These are phyloP conservation scores for Aphidoletes aphidimyza DNA, from an alignment of 2,888 invertebrate species.

Conservation along the genomic window DNA sequence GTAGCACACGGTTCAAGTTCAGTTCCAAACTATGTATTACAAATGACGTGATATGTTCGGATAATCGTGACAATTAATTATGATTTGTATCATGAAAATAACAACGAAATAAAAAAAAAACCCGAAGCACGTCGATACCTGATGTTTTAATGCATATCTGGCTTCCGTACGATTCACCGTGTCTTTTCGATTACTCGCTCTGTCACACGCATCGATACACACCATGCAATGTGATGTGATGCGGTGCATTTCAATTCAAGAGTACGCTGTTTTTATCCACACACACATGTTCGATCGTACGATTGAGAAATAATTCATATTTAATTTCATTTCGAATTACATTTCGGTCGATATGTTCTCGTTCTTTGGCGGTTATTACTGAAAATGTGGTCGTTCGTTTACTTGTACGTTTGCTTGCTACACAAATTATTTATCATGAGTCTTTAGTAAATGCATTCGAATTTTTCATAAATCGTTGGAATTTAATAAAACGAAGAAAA, in stretches of 20 bases:
- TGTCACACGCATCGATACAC: background rate
- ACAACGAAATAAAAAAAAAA: too few species aligned
- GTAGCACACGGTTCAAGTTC: slow-evolving; percentile 25
- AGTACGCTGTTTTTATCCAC: too few species aligned
- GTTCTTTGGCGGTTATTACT: background rate
- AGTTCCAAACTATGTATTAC: slow-evolving; percentile 29
- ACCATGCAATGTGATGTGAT: too few species aligned
- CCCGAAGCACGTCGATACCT: background rate
- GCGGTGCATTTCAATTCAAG: too few species aligned
- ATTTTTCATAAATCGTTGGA: background rate
- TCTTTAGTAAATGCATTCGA: background rate
- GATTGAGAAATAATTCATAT: background rate
- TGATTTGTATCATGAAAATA: slow-evolving; percentile 20
- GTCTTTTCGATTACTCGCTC: background rate
- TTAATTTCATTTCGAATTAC: background rate
- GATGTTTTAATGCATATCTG: background rate
- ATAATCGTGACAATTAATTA: slow-evolving; percentile 47
- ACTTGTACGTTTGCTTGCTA: background rate
- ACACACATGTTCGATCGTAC: too few species aligned
- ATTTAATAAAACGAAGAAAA: background rate
- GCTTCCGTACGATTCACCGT: background rate
- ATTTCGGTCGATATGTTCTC: background rate
- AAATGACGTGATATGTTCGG: slow-evolving; percentile 31
- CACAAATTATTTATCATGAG: background rate
- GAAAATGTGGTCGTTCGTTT: background rate